A percentile compares a stretch with the other conserved stretches of the same genome.
Evolutionary conservation across 2,888 invertebrate genomes (phyloP).

Genomic region (Seira ritae): DNA sequence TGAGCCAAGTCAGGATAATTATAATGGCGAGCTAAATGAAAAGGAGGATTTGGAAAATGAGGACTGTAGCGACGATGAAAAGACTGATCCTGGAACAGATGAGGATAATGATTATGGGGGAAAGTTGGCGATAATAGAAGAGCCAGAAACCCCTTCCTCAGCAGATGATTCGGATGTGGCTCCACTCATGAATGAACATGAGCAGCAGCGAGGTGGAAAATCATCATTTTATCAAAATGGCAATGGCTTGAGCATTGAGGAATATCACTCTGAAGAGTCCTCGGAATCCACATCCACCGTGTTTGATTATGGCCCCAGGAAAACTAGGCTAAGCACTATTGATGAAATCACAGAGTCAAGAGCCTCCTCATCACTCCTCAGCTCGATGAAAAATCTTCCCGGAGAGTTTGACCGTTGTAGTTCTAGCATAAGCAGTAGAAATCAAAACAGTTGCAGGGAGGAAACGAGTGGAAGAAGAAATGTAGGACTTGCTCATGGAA

Average conservation of each 20-base stretch:
- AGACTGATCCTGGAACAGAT: constrained; percentile 66
- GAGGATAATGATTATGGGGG: constrained; percentile 73
- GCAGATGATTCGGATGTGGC: constrained; percentile 69
- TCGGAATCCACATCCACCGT: constrained; percentile 46
- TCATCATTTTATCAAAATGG: constrained; percentile 49
- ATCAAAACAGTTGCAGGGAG: constrained; percentile 31
- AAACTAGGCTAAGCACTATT: constrained; percentile 71
- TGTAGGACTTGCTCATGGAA: background rate
- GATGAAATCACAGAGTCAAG: constrained; percentile 71
- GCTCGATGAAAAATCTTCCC: constrained; percentile 42
- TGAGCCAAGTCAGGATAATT: constrained; percentile 51
- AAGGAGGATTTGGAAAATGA: constrained; percentile 73
- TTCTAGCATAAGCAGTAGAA: constrained; percentile 25
- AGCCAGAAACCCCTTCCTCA: constrained; percentile 70
- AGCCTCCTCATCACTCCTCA: constrained; percentile 56
- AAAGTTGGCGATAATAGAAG: constrained; percentile 68
- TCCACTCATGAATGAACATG: constrained; percentile 58
- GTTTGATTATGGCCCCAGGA: constrained; percentile 56
- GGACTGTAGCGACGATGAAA: constrained; percentile 71
- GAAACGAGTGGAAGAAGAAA: constrained; percentile 5
- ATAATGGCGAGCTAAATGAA: constrained; percentile 58
- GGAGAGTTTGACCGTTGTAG: constrained; percentile 31
- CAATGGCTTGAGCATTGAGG: constrained; percentile 67
- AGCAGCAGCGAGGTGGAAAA: constrained; percentile 46
- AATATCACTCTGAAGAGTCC: constrained; percentile 67